Percentiles rank a stretch among this genome's conserved stretches.
phyloP scores from a whole-genome alignment of 2,113 vertebrate genomes.

The Dasypus novemcinctus region DNA sequence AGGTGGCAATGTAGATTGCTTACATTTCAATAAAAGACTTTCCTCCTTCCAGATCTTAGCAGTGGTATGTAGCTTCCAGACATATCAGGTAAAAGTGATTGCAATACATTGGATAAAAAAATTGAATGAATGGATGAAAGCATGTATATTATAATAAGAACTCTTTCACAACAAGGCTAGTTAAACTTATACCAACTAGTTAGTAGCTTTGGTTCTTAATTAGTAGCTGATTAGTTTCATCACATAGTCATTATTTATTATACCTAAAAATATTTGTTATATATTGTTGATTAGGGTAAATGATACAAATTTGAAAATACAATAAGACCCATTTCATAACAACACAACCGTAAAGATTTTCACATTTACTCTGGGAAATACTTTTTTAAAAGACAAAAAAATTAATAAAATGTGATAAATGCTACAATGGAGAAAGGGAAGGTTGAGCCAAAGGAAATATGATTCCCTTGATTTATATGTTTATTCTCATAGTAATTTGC shows the following conservation, averaged over 20 bases:
- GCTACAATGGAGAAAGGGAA: accelerated
- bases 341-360: background rate
- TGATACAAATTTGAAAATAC: background rate
- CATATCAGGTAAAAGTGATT: conserved; percentile 56
- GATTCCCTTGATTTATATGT: background rate
- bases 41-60: conserved; percentile 50
- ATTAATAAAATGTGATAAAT: background rate
- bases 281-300: background rate
- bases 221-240: background rate
- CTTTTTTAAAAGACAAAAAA: background rate
- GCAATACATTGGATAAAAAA: background rate
- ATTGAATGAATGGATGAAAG: background rate
- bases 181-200: background rate
- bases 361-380: background rate
- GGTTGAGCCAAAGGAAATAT: background rate
- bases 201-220: background rate
- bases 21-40: conserved; percentile 67
- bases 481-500: background rate
- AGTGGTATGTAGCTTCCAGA: conserved; percentile 48
- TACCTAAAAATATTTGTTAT: background rate
- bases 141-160: background rate
- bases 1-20: conserved; percentile 62
- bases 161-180: background rate
- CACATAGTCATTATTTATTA: no score
- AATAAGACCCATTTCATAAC: background rate